phyloP scores from a whole-genome alignment of 2,888 invertebrate genomes.

The Cantharis rustica region DNA sequence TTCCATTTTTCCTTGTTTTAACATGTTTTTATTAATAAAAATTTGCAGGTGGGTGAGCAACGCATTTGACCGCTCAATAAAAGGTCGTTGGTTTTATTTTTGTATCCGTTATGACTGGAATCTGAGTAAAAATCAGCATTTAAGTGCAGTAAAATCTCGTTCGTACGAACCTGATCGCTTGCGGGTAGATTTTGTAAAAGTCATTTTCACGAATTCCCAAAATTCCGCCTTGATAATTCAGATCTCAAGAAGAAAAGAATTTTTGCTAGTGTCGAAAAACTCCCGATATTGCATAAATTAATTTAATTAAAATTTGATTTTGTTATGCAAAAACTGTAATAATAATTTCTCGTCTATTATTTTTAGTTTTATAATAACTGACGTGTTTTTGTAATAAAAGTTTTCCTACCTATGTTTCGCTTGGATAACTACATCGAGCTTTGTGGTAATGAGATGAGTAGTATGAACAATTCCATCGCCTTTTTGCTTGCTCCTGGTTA shows the following conservation, averaged over 20 bases:
- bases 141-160: too few relatives aligned
- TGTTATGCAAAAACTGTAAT: neutral
- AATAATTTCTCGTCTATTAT: neutral
- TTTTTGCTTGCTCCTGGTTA: neutral
- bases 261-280: neutral
- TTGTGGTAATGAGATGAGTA: neutral
- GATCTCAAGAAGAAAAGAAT: too few relatives aligned
- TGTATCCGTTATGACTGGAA: neutral
- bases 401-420: neutral
- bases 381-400: neutral
- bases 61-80: neutral
- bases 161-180: neutral
- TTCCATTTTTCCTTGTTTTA: neutral
- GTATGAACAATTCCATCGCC: neutral
- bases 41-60: neutral
- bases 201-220: neutral
- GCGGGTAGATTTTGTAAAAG: neutral
- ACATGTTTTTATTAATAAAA: neutral
- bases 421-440: neutral
- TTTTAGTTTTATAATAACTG: neutral
- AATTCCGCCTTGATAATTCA: too few relatives aligned
- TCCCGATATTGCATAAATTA: neutral
- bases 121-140: neutral
- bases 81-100: neutral
- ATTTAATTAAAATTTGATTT: neutral